These are phyloP conservation scores for Orthosia gracilis DNA, from an alignment of 2,888 invertebrate genomes.

Conservation along the genomic window DNA sequence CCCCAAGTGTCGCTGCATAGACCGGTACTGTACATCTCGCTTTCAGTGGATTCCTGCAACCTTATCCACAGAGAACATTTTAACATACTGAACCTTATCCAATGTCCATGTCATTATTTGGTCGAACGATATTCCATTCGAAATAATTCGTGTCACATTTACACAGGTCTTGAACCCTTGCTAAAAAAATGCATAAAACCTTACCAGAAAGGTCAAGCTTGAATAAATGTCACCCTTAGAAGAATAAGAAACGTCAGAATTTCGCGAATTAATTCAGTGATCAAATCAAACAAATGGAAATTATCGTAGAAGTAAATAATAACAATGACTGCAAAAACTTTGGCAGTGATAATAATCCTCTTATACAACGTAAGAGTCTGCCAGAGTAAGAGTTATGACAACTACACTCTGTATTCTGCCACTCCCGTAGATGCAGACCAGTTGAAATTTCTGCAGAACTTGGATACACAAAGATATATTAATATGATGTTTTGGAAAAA, in stretches of 20 bases:
- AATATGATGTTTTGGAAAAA: slow-evolving; percentile 80
- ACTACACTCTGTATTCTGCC: slow-evolving; percentile 73
- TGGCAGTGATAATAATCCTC: slow-evolving; percentile 71
- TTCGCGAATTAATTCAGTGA: not conserved
- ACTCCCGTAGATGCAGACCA: slow-evolving; percentile 74
- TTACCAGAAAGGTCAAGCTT: slow-evolving; percentile 9
- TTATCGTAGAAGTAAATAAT: slow-evolving; percentile 42
- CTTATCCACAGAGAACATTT: no score
- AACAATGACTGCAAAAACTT: slow-evolving; percentile 73
- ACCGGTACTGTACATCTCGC: no score
- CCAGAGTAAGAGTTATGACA: slow-evolving; percentile 73
- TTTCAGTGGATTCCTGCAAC: no score
- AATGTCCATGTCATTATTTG: no score
- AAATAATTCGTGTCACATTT: no score
- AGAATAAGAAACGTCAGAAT: slow-evolving; percentile 34
- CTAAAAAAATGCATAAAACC: not conserved
- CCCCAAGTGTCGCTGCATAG: no score
- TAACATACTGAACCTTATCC: no score
- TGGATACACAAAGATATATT: slow-evolving; percentile 77
- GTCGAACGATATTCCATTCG: no score
- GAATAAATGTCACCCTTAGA: slow-evolving; percentile 27
- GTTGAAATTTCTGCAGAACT: slow-evolving; percentile 78
- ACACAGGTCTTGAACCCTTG: not conserved
- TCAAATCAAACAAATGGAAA: slow-evolving; percentile 36
- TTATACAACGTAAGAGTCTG: slow-evolving; percentile 69